Conservation (phyloP, 2,888 invertebrate genomes). For the Myopa testacea region DNA sequence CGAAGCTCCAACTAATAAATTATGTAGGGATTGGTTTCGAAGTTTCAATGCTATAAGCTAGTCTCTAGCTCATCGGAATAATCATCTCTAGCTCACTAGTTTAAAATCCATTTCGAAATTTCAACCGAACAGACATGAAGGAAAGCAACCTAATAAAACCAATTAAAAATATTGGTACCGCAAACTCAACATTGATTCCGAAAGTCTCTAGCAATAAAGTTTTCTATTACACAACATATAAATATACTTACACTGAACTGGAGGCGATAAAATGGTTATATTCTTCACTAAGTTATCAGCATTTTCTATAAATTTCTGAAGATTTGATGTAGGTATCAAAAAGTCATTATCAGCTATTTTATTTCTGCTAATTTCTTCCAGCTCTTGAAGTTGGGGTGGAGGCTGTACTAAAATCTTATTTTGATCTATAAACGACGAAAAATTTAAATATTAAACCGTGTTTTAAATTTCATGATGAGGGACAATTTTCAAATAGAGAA, state of each 20-base stretch:
- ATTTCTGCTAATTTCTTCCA: slow-evolving; percentile 44
- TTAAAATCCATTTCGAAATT: no score
- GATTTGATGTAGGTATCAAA: slow-evolving; percentile 65
- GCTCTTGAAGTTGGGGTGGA: slow-evolving; percentile 31
- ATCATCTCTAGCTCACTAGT: no score
- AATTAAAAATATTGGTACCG: not conserved
- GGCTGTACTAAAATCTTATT: slow-evolving; percentile 30
- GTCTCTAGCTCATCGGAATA: no score
- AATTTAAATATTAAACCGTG: not conserved
- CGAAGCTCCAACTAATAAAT: no score
- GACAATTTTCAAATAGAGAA: slow-evolving; percentile 53
- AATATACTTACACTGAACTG: slow-evolving; percentile 45
- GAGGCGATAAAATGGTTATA: slow-evolving; percentile 51
- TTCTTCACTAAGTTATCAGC: slow-evolving; percentile 66
- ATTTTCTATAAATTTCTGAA: slow-evolving; percentile 64
- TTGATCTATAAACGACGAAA: slow-evolving; percentile 38
- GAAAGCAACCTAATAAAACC: not conserved
- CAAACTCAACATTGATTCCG: no score
- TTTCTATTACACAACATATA: no score
- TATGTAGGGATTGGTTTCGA: no score
- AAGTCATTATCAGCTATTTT: slow-evolving; percentile 58
- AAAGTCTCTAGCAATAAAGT: no score
- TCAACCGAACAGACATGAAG: no score
- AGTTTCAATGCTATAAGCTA: no score
- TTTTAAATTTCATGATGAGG: not conserved